These are phyloP conservation scores for Pycnonotus jocosus DNA, from an alignment of 2,113 vertebrate species.

Conservation along the genomic window DNA sequence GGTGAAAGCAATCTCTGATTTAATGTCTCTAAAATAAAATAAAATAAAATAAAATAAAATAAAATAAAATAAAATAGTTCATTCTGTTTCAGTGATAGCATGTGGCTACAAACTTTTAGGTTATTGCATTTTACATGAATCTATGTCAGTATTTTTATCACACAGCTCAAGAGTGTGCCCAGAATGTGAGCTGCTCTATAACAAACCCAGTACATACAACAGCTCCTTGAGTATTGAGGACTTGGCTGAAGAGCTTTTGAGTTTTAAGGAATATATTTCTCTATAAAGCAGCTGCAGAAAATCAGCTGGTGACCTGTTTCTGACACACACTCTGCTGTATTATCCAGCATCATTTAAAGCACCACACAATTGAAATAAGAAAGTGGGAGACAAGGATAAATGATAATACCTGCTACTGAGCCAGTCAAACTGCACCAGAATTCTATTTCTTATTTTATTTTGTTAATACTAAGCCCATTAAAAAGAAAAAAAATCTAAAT, in stretches of 20 bases:
- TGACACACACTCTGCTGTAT: neutral
- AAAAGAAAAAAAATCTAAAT: neutral
- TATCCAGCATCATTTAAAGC: neutral
- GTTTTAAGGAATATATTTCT: neutral
- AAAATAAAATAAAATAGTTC: neutral
- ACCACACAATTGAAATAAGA: neutral
- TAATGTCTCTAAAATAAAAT: neutral
- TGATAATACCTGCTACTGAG: neutral
- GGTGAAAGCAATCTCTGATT: neutral
- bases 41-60: neutral
- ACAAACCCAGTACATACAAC: neutral
- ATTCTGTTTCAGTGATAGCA: neutral
- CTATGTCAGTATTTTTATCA: neutral
- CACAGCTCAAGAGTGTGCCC: neutral
- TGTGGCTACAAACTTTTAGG: neutral
- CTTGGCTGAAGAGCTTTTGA: neutral
- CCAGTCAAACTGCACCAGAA: neutral
- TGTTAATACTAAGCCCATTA: neutral
- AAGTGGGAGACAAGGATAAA: neutral
- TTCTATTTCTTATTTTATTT: neutral
- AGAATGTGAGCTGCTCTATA: neutral
- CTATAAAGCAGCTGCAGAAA: neutral
- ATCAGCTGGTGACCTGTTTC: constrained; percentile 11
- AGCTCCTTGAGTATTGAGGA: neutral
- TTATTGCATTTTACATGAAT: neutral